Evolutionary conservation across 2,888 invertebrate genomes (phyloP), one percentile per base, ranked within the genome.

Genomic region (Drosophila parthenogenetica): DNA sequence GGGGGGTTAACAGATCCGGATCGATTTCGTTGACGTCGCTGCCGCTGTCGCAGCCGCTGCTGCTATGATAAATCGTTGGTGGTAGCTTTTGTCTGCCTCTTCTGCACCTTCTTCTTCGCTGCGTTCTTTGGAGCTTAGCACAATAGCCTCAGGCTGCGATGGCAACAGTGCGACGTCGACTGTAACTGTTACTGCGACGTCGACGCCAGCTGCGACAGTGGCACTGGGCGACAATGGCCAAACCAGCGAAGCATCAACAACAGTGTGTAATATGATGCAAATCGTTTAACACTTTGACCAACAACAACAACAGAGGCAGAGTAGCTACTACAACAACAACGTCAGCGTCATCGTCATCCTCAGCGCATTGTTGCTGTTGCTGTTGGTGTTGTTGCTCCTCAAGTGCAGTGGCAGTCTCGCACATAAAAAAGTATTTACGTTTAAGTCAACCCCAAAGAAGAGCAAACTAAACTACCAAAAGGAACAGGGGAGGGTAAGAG

Each of bases 251-350:
- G 65, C 81, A 79, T 67, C 87, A 79, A 64, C 71, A 70, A 72
- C 80, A 71, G 83, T 70, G 75, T 84, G 83, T 87, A 84, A 84
- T 84, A 84, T 87, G 83, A 84, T 84, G 83, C 83, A 84, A 84
- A 84, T 89, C 83, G 83, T 83, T 84, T 84, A 84, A 84, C 83
- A 84, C 83, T 89, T 83, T 88, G 89, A 83, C 89, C 82, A 82
- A 73, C 81, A 77, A 50, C 66, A 68, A 22, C 73, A 65, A 48
- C 60, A 60, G 29, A 54, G 29, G 39, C 39, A 22, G 51, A 51
- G 51, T 25, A 43, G 19, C 42, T 59, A 46, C 53, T 62, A 49
- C 51, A 55, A 37, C 54, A 63, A 50, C 70, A 63, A 49, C 45
- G 25, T 29, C 57, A 71, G 19, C 67, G 40, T 32, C 63, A 70